A percentile compares a stretch with the other conserved stretches of the same genome.
Evolutionary conservation across 2,888 invertebrate genomes (phyloP).

Genomic region (Caenorhabditis wallacei): DNA sequence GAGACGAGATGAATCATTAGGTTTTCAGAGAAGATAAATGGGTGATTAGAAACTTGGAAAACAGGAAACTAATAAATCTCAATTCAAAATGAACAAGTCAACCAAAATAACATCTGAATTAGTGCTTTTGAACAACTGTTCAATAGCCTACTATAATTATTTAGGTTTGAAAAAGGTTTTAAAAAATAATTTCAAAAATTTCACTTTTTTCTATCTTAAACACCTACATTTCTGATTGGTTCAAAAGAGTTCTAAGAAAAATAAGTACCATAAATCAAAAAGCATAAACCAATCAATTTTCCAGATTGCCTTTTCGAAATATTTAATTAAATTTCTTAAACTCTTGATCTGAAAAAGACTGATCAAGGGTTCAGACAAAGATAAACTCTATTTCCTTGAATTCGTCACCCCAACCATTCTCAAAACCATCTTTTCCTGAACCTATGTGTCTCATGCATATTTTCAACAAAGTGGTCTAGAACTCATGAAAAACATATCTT

Average conservation of each 20-base stretch:
- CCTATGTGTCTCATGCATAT: constrained; percentile 34
- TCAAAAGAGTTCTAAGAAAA: too few species aligned
- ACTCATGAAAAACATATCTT: constrained; percentile 31
- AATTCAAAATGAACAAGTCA: too few species aligned
- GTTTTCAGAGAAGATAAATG: background rate
- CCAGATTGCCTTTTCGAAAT: background rate
- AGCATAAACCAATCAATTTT: background rate
- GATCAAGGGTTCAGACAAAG: too few species aligned
- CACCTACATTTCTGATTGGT: too few species aligned
- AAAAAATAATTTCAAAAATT: too few species aligned
- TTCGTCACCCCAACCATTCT: constrained; percentile 14
- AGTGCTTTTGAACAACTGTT: too few species aligned
- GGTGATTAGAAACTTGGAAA: too few species aligned
- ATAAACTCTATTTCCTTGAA: constrained; percentile 24
- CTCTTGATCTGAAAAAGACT: background rate
- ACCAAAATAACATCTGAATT: too few species aligned
- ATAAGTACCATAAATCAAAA: too few species aligned
- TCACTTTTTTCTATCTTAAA: too few species aligned
- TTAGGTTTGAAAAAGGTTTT: too few species aligned
- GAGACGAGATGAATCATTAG: constrained; percentile 26
- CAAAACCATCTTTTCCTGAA: constrained; percentile 21
- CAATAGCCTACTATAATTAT: too few species aligned
- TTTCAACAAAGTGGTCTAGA: constrained; percentile 33
- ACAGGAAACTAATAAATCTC: background rate
- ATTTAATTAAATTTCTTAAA: background rate